Base-by-base conservation (phyloP, 35 echinoderm and acorn worm genomes). In the Heliocidaris tuberculata region DNA sequence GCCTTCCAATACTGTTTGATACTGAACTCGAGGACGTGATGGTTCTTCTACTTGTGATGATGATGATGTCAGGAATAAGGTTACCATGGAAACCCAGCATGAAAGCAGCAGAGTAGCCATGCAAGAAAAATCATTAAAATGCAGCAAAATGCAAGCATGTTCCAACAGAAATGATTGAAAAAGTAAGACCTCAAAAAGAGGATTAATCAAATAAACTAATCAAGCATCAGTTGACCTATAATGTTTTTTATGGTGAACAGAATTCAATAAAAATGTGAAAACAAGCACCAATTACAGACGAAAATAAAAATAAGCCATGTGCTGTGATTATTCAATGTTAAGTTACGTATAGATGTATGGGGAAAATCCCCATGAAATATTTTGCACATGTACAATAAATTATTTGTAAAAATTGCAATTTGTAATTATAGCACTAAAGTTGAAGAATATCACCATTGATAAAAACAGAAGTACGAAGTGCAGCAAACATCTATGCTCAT, bases 1-100 rank as follows among this genome's bases (percentile, higher is more conserved):
- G 95, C 90, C 95, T 94, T 88, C 86, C 85, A 31, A 96, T 86
- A 47, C 86, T 94, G 85, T 56, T 61, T 65, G 86, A 49, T 48
- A 47, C 88, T 9, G 86, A 95, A 13, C 48, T 78, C 59, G 94
- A 85, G 0, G 94, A 89, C 17, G 94, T 90, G 30, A 95, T 54
- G 6, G 94, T 86, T 60, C 94, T 88, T 42, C 91, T 93, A 42
- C 35, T 42, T 42, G 3, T 42, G 47, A 59, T 50, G 91, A 31
- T 24, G 91, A 59, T 93, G 91, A 59, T 59, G 50, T 19, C 13
- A 48, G 13, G 13, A 48, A 59, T 59, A n/a, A 29, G n/a, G 91
- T 52, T 21, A 59, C 47, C 48, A 93, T 93, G 27, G 29, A 59
- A 50, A 93, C 47, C 91, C 91, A 49, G 87, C 87, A 89, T 29